Conservation (phyloP, 2,888 invertebrate genomes). For the Hymenopus coronatus region DNA sequence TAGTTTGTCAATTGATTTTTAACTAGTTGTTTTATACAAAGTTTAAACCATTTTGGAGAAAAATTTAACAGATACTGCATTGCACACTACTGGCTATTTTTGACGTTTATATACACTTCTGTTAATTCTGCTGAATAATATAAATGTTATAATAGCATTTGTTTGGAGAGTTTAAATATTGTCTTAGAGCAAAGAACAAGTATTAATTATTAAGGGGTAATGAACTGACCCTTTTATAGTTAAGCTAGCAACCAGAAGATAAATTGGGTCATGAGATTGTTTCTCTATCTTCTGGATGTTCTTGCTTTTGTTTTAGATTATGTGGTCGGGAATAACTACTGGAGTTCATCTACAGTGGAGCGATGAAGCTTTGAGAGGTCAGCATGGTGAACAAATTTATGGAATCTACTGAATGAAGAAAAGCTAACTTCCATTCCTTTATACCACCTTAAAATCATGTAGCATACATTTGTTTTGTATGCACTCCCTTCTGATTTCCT, state of each 20-base stretch:
- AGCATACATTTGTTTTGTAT: not conserved
- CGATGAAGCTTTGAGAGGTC: not conserved
- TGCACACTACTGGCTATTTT: too few species aligned
- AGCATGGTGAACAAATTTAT: not conserved
- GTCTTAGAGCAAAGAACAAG: too few species aligned
- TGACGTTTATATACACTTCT: too few species aligned
- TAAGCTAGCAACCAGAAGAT: not conserved
- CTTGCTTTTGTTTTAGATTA: constrained; percentile 22
- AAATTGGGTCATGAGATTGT: not conserved
- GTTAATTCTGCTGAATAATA: too few species aligned
- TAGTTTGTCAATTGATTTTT: too few species aligned
- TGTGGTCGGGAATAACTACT: constrained; percentile 22
- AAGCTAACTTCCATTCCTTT: not conserved
- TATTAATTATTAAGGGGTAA: too few species aligned
- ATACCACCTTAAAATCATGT: not conserved
- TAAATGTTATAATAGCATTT: too few species aligned
- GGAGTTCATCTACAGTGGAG: constrained; percentile 21
- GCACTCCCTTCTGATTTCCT: not conserved
- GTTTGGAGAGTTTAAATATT: too few species aligned
- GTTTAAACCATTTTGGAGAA: too few species aligned
- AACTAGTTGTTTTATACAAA: too few species aligned
- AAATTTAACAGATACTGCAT: too few species aligned
- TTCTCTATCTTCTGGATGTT: not conserved
- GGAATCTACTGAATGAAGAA: not conserved
- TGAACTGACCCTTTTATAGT: not conserved